phyloP scores from a whole-genome alignment of 2,113 vertebrate genomes.

The Pan troglodytes region DNA sequence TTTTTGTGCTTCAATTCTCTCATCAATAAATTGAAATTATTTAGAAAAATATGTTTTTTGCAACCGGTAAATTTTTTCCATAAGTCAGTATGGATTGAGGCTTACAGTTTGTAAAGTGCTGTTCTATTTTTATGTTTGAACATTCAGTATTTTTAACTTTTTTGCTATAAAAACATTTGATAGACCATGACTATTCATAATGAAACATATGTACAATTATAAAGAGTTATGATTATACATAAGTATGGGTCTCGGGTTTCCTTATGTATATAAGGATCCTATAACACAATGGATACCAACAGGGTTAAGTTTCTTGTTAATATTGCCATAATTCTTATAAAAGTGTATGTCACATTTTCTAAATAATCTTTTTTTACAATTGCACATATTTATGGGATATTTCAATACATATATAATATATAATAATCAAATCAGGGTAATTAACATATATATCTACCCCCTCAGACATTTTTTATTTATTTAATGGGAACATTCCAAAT shows the following conservation, averaged over 20 bases:
- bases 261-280: not conserved
- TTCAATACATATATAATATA: not conserved
- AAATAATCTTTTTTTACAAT: not conserved
- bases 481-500: not conserved
- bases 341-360: not conserved
- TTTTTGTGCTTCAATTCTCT: not conserved
- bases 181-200: not conserved
- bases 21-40: not conserved
- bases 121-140: not conserved
- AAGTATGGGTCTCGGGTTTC: not conserved
- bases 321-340: not conserved
- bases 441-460: not conserved
- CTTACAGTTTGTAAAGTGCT: not conserved
- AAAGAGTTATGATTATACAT: not conserved
- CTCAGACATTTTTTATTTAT: not conserved
- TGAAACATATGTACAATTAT: not conserved
- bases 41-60: not conserved
- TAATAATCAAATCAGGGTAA: not conserved
- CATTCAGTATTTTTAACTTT: not conserved
- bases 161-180: not conserved
- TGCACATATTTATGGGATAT: not conserved
- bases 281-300: not conserved
- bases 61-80: not conserved
- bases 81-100: not conserved
- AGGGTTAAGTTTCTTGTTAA: not conserved